Evolutionary conservation across 1,140 invertebrate species (phyloP), one percentile per base, ranked within the genome.

Genomic region (Drosophila dunni): DNA sequence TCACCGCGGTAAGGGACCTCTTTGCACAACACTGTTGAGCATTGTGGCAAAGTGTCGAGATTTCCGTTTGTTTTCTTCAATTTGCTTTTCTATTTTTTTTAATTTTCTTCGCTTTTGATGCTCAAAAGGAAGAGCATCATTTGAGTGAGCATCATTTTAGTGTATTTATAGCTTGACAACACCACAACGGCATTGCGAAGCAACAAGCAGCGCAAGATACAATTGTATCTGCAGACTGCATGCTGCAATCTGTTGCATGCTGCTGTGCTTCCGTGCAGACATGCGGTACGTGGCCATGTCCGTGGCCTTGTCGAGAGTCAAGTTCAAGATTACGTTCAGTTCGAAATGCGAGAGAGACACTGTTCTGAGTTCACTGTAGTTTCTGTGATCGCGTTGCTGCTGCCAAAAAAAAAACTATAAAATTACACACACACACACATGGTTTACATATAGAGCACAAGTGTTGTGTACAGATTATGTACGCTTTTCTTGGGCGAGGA

Each of bases 301-400:
- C 48, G 48, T 11, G 53, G 20, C 45, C 34, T 36, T 38, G 61
- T 58, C 51, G 20, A 69, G 69, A 86, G 61, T 86, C 82, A 86
- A 86, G 83, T 86, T 86, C 83, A 88, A 88, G 83, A 77, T 83
- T 57, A 70, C 29, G 50, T 51, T 48, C 15, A 36, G 61, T 60
- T 34, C 34, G 74, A 34, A 38, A 70, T 51, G 8, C 1, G 57
- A 9, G 62, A 72, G 78, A 74, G 68, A 17, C 65, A 51, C 36
- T 33, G 45, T 63, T 11, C n/a, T 58, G 5, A 61, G 38, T 54
- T 38, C 13, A 54, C 24, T 57, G 53, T 66, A 50, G 33, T 54
- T 54, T 51, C 56, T 56, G 33, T 38, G 7, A 24, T 44, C 13
- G 15, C n/a, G 11, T 53, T 38, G 54, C 34, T 68, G 71, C 71